Evolutionary conservation across 2,797 vertebrate genomes (phyloP).

Genomic region (Aplochiton taeniatus): DNA sequence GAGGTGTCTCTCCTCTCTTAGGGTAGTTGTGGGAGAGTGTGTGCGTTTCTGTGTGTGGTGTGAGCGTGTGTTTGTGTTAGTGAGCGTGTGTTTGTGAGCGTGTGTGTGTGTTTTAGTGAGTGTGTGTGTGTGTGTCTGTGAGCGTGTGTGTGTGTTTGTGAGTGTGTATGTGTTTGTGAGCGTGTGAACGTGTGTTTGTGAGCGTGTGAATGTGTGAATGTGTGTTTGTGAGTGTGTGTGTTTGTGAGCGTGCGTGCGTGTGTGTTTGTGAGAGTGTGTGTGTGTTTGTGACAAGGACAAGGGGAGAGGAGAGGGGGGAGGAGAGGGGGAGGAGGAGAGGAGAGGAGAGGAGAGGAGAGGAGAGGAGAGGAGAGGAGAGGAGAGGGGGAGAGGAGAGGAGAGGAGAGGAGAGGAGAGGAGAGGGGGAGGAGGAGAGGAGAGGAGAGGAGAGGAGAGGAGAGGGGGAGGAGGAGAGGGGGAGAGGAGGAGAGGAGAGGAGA

Average conservation of each 20-base stretch:
- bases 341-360: too few species aligned
- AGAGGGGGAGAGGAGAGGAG: too few species aligned
- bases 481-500: too few species aligned
- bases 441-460: too few species aligned
- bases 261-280: not conserved
- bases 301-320: not conserved
- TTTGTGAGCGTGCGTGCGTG: too few species aligned
- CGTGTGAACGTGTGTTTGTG: constrained; percentile 1
- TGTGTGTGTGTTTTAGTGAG: constrained; percentile 2
- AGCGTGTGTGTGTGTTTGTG: not conserved
- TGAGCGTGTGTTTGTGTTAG: not conserved
- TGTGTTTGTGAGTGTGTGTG: too few species aligned
- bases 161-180: not conserved
- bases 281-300: not conserved
- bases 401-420: too few species aligned
- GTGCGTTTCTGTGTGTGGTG: not conserved
- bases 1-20: not conserved
- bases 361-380: too few species aligned
- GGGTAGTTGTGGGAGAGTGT: not conserved
- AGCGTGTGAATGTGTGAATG: not conserved
- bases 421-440: too few species aligned
- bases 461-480: too few species aligned
- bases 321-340: too few species aligned
- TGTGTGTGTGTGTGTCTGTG: not conserved
- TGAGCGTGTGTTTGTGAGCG: not conserved